These are phyloP conservation scores for Cricetomys ansorgei DNA, from an alignment of 2,113 vertebrate species.

Conservation along the genomic window DNA sequence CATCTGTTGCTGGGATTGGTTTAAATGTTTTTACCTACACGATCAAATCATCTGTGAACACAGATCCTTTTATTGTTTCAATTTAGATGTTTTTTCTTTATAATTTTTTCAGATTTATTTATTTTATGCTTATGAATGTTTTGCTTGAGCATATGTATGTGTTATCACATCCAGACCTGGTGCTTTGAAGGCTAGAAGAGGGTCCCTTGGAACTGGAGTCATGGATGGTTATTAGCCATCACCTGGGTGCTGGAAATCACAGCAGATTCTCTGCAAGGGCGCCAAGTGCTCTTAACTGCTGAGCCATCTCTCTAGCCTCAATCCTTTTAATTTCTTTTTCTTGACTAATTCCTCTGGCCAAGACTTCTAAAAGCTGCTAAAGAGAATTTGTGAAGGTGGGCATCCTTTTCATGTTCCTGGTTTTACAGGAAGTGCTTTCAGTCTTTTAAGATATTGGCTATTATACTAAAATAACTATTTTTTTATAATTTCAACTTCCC, in stretches of 20 bases:
- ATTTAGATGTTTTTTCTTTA: not conserved
- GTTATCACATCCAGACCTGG: not conserved
- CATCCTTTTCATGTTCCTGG: not conserved
- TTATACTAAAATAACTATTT: not conserved
- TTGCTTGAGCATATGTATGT: not conserved
- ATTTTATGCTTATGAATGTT: not conserved
- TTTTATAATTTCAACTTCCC: slow-evolving; percentile 6
- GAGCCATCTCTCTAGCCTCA: not conserved
- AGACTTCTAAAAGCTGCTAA: not conserved
- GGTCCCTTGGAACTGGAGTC: not conserved
- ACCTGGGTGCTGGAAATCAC: not conserved
- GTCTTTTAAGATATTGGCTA: not conserved
- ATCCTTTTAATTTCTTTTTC: not conserved
- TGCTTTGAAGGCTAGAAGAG: not conserved
- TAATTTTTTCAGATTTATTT: not conserved
- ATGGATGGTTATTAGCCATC: not conserved
- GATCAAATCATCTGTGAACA: not conserved
- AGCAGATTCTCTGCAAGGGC: not conserved
- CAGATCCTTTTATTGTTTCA: slow-evolving; percentile 1
- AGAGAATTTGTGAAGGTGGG: not conserved
- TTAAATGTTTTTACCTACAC: slow-evolving; percentile 16
- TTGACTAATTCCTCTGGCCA: not conserved
- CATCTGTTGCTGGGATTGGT: not conserved
- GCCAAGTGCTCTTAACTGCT: not conserved
- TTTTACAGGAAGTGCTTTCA: not conserved